Evolutionary conservation across 2,113 vertebrate species (phyloP), one percentile per base, ranked within the genome.

Genomic region (Pyxicephalus adspersus): DNA sequence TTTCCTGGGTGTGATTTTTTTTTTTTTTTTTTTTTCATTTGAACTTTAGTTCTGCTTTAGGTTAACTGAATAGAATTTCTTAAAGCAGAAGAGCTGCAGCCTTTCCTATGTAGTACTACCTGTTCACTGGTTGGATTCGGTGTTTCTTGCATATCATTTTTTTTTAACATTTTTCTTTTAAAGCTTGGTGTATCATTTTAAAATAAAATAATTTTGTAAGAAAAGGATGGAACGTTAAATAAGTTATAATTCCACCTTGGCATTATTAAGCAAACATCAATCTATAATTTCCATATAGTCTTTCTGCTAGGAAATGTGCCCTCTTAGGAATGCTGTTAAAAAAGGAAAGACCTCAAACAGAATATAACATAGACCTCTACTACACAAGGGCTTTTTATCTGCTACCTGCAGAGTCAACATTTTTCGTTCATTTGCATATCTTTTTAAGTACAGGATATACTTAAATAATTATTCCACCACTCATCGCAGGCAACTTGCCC

Each of bases 371-470:
- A 76, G 31, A 28, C 73, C 73, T 76, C 31, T 51, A 23, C 19
- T 18, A 45, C 57, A 76, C 31, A 18, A 50, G 23, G 22, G 34
- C 73, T 51, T 76, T 22, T 76, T 63, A 76, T 76, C 73, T 76
- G 22, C 31, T 63, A 63, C 22, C 72, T 50, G 73, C 55, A 63
- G 31, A 76, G 73, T 57, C 73, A 76, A 58, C 73, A 76, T 26
- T 76, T 76, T 61, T 63, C 16, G 50, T 18, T 63, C 31, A 76
- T 76, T 63, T 76, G 57, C 58, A 61, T 63, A 50, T 20, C 34
- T 23, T 15, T 11, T 45, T 63, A 58, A n/a, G n/a, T n/a, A n/a
- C n/a, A n/a, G n/a, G n/a, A n/a, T n/a, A n/a, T n/a, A n/a, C n/a
- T n/a, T n/a, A n/a, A n/a, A n/a, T n/a, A n/a, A n/a, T n/a, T n/a